phyloP scores from a whole-genome alignment of 2,888 invertebrate genomes.

The Ornithoptera alexandrae region DNA sequence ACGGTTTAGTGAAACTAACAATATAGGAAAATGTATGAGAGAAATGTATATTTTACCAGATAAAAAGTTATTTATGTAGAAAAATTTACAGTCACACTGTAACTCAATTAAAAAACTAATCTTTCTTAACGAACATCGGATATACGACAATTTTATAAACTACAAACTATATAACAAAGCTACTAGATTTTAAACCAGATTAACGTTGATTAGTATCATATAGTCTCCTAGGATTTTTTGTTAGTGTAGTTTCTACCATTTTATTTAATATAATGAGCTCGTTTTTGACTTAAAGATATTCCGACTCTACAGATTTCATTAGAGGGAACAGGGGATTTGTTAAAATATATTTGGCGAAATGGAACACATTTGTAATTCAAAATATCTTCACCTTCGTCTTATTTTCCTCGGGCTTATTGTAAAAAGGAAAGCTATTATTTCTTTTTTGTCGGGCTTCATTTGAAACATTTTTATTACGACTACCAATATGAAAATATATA shows the following conservation, averaged over 20 bases:
- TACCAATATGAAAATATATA: not conserved
- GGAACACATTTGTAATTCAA: slow-evolving; percentile 20
- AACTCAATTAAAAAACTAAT: too few relatives aligned
- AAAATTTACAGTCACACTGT: not conserved
- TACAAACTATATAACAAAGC: too few relatives aligned
- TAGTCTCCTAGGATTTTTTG: not conserved
- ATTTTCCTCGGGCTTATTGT: slow-evolving; percentile 10
- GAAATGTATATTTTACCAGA: not conserved
- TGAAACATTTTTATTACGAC: not conserved
- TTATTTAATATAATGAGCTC: not conserved
- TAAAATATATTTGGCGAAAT: slow-evolving; percentile 4
- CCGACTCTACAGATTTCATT: slow-evolving; percentile 1
- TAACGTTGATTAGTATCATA: not conserved
- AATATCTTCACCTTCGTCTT: slow-evolving; percentile 14
- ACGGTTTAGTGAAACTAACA: too few relatives aligned
- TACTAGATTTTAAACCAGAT: too few relatives aligned
- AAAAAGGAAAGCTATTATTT: not conserved
- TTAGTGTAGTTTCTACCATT: not conserved
- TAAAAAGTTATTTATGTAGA: not conserved
- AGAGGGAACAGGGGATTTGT: not conserved
- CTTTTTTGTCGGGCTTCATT: not conserved
- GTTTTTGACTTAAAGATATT: not conserved
- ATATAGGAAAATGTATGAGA: too few relatives aligned
- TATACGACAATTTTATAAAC: too few relatives aligned
- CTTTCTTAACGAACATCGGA: too few relatives aligned